These are phyloP conservation scores for Datnioides undecimradiatus DNA, from an alignment of 2,113 vertebrate genomes.

Conservation along the genomic window DNA sequence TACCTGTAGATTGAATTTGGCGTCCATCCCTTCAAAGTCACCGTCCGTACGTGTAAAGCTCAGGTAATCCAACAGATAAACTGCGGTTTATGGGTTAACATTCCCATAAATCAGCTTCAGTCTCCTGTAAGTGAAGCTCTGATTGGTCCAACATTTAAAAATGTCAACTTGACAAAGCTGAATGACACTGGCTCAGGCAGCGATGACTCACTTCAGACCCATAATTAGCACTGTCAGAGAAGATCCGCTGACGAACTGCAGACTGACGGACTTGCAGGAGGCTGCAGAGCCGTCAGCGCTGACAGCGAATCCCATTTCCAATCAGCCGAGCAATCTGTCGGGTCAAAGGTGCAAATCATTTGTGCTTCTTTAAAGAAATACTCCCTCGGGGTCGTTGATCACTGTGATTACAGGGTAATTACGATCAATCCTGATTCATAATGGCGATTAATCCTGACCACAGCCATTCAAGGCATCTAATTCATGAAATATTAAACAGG, in stretches of 20 bases:
- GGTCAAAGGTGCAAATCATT: neutral
- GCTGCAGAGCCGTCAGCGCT: neutral
- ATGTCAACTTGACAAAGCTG: neutral
- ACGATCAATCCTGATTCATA: neutral
- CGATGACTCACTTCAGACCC: neutral
- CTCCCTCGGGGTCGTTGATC: neutral
- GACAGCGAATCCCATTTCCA: slow-evolving; percentile 1
- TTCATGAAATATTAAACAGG: neutral
- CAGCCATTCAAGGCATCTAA: neutral
- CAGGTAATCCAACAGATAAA: neutral
- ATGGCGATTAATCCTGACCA: neutral
- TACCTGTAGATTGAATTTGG: too few relatives aligned
- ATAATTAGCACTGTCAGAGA: neutral
- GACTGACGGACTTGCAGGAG: neutral
- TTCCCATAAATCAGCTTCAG: neutral
- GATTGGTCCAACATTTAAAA: neutral
- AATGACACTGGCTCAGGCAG: neutral
- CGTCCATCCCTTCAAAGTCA: neutral
- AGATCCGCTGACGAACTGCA: neutral
- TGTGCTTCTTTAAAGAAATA: neutral
- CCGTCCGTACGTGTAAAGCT: neutral
- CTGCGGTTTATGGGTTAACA: neutral
- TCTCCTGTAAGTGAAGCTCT: neutral
- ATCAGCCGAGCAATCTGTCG: neutral
- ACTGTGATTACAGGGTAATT: slow-evolving; percentile 17